These are phyloP conservation scores for Rhinogobio ventralis DNA, from an alignment of 2,797 vertebrate species.

Conservation along the genomic window DNA sequence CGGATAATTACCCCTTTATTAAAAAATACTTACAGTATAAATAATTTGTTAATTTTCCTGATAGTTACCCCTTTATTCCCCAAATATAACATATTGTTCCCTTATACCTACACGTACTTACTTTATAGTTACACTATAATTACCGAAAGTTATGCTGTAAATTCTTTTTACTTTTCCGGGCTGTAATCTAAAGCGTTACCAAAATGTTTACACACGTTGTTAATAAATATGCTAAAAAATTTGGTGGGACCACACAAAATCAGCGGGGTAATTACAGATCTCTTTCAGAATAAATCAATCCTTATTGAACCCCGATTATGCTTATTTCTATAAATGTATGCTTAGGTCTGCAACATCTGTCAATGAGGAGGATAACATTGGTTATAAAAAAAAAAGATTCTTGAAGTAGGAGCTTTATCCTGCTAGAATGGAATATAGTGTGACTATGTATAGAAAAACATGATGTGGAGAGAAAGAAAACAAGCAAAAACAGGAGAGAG, in stretches of 20 bases:
- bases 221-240: neutral
- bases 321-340: neutral
- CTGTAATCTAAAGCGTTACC: no score
- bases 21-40: no score
- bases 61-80: no score
- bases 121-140: no score
- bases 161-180: no score
- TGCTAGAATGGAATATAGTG: neutral
- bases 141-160: no score
- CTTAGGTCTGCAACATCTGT: neutral
- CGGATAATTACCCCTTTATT: no score
- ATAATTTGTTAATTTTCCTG: no score
- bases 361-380: neutral
- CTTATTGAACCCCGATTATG: neutral
- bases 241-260: neutral
- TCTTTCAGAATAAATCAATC: neutral
- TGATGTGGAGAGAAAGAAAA: conserved; percentile 6
- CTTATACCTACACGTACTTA: no score
- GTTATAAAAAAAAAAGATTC: neutral
- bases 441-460: neutral
- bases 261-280: neutral
- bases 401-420: neutral
- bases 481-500: conserved; percentile 14
- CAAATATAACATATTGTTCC: no score
- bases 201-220: neutral